Percentiles rank a stretch among this genome's conserved stretches.
Conservation (phyloP, 1,140 invertebrate species). For the Brachionus rotundiformis region DNA sequence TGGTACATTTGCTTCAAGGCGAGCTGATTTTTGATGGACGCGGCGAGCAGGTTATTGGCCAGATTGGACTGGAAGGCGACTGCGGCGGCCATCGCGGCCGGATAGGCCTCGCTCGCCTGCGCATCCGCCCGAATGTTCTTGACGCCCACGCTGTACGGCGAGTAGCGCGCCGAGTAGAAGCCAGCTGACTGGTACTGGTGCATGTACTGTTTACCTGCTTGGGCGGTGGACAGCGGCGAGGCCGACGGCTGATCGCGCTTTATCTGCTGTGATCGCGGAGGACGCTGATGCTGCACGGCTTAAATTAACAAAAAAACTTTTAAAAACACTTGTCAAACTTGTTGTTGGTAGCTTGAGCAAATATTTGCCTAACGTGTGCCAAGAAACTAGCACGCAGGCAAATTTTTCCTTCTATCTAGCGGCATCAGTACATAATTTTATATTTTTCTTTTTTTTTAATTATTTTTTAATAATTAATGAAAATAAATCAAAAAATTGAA, state of each 20-base stretch:
- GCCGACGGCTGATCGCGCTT: slow-evolving; percentile 54
- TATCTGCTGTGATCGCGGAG: slow-evolving; percentile 69
- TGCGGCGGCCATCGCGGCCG: background rate
- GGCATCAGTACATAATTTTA: background rate
- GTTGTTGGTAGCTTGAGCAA: background rate
- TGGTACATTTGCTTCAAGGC: slow-evolving; percentile 39
- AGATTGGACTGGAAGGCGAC: slow-evolving; percentile 29
- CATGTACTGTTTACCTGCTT: slow-evolving; percentile 10
- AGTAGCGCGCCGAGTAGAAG: slow-evolving; percentile 3
- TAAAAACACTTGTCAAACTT: slow-evolving; percentile 3
- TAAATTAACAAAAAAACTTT: slow-evolving; percentile 51
- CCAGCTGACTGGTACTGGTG: background rate
- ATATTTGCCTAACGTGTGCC: slow-evolving; percentile 41
- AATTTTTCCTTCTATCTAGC: background rate
- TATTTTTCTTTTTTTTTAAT: too few relatives aligned
- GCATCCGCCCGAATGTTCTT: background rate
- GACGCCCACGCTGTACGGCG: background rate
- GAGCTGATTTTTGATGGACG: slow-evolving; percentile 16
- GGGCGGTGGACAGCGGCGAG: background rate
- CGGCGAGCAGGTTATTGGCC: slow-evolving; percentile 3
- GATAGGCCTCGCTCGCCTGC: background rate
- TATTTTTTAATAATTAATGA: slow-evolving; percentile 25
- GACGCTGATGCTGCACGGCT: slow-evolving; percentile 86
- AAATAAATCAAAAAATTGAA: slow-evolving; percentile 48
- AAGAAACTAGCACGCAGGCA: slow-evolving; percentile 6